These are phyloP conservation scores for Danionella cerebrum DNA, from an alignment of 2,113 vertebrate genomes.

Conservation along the genomic window DNA sequence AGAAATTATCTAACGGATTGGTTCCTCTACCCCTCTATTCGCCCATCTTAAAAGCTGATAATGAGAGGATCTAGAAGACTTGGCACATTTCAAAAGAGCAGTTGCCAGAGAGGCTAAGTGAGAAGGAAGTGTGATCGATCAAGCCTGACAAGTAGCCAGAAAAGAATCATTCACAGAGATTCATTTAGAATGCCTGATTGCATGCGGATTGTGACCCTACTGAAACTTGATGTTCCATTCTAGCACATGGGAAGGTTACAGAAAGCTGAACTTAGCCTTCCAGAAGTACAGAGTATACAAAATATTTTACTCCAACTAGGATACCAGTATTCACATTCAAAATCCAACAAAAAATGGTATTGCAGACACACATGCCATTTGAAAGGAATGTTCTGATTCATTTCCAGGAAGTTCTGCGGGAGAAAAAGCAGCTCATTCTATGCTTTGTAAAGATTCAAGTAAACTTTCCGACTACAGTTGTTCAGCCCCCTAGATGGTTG, in stretches of 20 bases:
- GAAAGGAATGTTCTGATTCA: neutral
- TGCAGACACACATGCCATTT: neutral
- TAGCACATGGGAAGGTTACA: neutral
- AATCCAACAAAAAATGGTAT: neutral
- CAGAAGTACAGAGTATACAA: too few relatives aligned
- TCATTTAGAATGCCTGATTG: slow-evolving; percentile 48
- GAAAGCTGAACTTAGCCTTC: too few relatives aligned
- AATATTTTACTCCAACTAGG: too few relatives aligned
- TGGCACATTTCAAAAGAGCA: slow-evolving; percentile 14
- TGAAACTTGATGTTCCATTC: slow-evolving; percentile 1
- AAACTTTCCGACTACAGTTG: too few relatives aligned
- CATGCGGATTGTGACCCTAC: slow-evolving; percentile 38
- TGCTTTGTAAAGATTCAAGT: too few relatives aligned
- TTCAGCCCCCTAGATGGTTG: too few relatives aligned
- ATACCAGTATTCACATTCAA: too few relatives aligned
- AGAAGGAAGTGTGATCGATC: slow-evolving; percentile 50
- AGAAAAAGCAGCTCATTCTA: too few relatives aligned
- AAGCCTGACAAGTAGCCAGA: slow-evolving; percentile 54
- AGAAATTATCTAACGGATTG: neutral
- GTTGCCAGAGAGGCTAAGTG: slow-evolving; percentile 3
- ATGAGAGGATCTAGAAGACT: slow-evolving; percentile 4
- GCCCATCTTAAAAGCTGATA: neutral
- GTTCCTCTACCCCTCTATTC: neutral
- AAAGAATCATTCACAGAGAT: slow-evolving; percentile 59
- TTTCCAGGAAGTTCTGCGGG: neutral